Percentiles rank a stretch among this genome's conserved stretches.
phyloP scores from a whole-genome alignment of 2,888 invertebrate genomes.

The Cybosia mesomella region DNA sequence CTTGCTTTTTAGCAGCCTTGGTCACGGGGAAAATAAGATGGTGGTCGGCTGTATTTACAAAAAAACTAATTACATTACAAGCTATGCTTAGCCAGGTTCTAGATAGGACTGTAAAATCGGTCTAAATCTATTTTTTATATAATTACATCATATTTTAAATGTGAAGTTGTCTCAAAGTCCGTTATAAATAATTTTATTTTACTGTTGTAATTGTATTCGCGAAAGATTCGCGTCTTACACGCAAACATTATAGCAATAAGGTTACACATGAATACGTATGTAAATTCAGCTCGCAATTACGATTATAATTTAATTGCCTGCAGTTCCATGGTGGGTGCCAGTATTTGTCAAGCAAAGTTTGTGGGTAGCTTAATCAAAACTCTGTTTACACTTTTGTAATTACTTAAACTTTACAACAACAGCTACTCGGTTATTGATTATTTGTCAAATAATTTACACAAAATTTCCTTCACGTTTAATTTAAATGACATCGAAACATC shows the following conservation, averaged over 20 bases:
- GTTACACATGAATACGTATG: constrained; percentile 67
- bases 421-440: constrained; percentile 24
- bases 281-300: constrained; percentile 57
- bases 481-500: constrained; percentile 29
- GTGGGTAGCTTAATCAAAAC: constrained; percentile 55
- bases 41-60: too few species aligned
- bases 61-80: too few species aligned
- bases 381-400: constrained; percentile 53
- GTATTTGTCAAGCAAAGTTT: constrained; percentile 66
- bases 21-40: too few species aligned
- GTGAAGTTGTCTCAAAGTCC: background rate
- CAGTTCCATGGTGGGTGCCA: constrained; percentile 56
- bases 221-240: constrained; percentile 22
- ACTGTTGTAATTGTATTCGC: constrained; percentile 5
- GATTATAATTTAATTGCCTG: constrained; percentile 64
- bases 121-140: too few species aligned
- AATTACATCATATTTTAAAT: too few species aligned
- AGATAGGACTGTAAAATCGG: background rate
- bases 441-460: constrained; percentile 16
- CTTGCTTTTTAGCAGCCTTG: too few species aligned
- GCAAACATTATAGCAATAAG: constrained; percentile 40
- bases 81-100: too few species aligned
- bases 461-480: constrained; percentile 1
- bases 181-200: background rate
- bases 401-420: constrained; percentile 46